Base-by-base conservation (phyloP, 2,797 vertebrate genomes). In the Sarcoramphus papa region DNA sequence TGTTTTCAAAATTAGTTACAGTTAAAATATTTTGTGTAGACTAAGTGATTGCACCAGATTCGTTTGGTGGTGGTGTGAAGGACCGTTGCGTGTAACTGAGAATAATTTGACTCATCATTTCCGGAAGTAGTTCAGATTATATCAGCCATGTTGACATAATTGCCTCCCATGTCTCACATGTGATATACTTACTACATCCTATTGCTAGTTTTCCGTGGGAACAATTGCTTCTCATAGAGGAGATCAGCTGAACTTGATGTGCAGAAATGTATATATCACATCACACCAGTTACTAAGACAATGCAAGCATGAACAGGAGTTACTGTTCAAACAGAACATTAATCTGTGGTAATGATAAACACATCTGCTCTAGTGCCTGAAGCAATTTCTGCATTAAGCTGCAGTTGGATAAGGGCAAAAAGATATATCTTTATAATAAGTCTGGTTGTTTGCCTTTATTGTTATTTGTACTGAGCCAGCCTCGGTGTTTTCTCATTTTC, bases 381-480 rank as follows among this genome's bases (percentile, higher is more conserved):
- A 95, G 92, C 86, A 70, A 88, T 83, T 94, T 82, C 91, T 95
- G 75, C 92, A 68, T 84, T 84, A 85, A 83, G 33, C 69, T 84
- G 90, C 54, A 81, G 56, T 6, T 70, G 76, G 40, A 87, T 90
- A 95, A 97, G 70, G 90, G 90, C 85, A 93, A 90, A 95, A 90
- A 85, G 47, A 94, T 86, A 86, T 24, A 60, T 95, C 95, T 96
- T 92, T 86, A 90, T 87, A 92, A 88, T 78, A 92, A 92, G 73
- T 83, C 76, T 89, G 80, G 40, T 84, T 96, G 89, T 96, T 96
- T 91, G 70, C 90, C 57, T 92, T 85, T 86, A 69, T 84, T 93
- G 69, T 92, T 95, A 86, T 97, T 95, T 96, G 80, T 78, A 91
- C 56, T 84, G 73, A 96, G 77, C 57, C 79, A 92, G 16, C 43